Evolutionary conservation across 2,113 vertebrate genomes (phyloP).

Genomic region (Neolamprologus devosi): DNA sequence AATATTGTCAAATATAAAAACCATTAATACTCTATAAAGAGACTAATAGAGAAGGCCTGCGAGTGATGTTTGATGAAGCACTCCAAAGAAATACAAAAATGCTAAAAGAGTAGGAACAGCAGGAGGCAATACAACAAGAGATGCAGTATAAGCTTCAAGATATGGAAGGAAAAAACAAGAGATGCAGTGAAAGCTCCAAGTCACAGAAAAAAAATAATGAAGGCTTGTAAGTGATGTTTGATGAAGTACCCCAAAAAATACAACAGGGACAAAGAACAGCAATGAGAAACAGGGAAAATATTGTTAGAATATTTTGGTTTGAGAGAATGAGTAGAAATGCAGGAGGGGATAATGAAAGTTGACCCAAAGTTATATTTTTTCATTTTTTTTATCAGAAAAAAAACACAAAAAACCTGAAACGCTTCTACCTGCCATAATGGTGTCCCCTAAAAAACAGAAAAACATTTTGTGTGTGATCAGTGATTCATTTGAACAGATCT

Average conservation of each 20-base stretch:
- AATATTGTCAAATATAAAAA: not conserved
- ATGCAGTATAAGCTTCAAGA: not conserved
- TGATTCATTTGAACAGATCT: not conserved
- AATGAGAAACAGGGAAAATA: not conserved
- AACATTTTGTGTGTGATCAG: not conserved
- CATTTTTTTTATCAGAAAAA: rapidly evolving
- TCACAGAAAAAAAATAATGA: rapidly evolving
- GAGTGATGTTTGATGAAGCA: not conserved
- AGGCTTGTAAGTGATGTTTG: not conserved
- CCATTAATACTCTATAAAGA: not conserved
- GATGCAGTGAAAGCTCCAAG: not conserved
- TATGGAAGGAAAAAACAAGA: not conserved
- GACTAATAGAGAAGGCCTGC: not conserved
- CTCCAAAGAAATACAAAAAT: not conserved
- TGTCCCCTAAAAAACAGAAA: not conserved
- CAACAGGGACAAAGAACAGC: not conserved
- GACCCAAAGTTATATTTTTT: rapidly evolving
- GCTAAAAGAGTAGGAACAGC: not conserved
- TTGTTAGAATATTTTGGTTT: not conserved
- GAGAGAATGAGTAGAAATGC: not conserved
- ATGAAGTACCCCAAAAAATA: not conserved
- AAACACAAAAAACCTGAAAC: not conserved
- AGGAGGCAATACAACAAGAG: not conserved
- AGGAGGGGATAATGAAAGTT: not conserved
- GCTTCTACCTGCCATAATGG: not conserved